Evolutionary conservation across 2,797 vertebrate genomes (phyloP), one percentile per base, ranked within the genome.

Genomic region (Saxicola maurus): DNA sequence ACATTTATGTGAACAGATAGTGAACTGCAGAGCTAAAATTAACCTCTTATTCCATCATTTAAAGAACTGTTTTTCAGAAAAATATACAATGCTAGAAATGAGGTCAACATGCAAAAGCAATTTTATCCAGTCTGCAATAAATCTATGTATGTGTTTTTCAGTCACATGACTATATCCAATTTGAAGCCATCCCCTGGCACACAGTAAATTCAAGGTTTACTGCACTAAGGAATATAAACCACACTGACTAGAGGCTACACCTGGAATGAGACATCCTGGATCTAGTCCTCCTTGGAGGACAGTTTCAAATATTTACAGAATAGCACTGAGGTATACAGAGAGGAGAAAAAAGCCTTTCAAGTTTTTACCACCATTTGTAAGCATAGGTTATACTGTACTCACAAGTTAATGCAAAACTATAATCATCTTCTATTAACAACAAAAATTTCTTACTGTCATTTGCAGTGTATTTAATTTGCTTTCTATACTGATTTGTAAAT

Each of bases 341-440:
- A 81, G 57, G 19, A 81, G 9, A 72, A 13, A 1, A 60, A 51
- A 30, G 28, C 28, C 19, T 76, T 77, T 55, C 19, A 73, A 69
- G 21, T n/a, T 60, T 60, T 68, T 18, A 80, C 4, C 21, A 48
- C n/a, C 5, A 31, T 21, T n/a, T 46, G 12, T 10, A 1, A 37
- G 20, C 5, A 19, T 0, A 62, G 6, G 17, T 66, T 13, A 8
- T 31, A 5, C 35, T 56, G 37, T 4, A 52, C 11, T 69, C 9
- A 37, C 21, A 87, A 35, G 3, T 31, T 43, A 78, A 67, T 3
- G 25, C 23, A 68, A 76, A 87, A 71, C 25, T 46, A 31, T 25
- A 85, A 66, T 13, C 11, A 71, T 8, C 13, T 62, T 9, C 14
- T 56, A 40, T 25, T 57, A 86, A 52, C 5, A 65, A 37, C 10